Conservation (phyloP, 2,113 vertebrate genomes). For the Bagarius yarrelli region DNA sequence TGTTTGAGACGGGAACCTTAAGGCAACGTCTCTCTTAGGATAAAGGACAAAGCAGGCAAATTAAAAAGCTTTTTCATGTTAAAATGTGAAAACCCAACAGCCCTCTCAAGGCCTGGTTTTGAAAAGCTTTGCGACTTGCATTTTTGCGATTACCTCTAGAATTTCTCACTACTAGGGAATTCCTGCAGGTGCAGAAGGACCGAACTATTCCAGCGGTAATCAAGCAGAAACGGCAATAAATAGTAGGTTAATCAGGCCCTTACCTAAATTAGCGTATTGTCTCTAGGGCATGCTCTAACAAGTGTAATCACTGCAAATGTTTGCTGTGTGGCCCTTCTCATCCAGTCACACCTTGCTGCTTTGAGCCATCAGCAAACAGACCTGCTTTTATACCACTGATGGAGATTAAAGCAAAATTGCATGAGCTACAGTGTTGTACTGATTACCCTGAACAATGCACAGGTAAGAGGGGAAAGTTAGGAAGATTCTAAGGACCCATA, state of each 20-base stretch:
- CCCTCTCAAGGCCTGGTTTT: not conserved
- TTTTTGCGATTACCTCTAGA: constrained; percentile 7
- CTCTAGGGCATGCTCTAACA: constrained; percentile 30
- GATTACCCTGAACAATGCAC: not conserved
- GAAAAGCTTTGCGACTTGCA: not conserved
- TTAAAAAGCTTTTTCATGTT: constrained; percentile 11
- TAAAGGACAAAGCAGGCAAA: constrained; percentile 7
- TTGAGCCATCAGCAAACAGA: not conserved
- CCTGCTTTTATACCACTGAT: not conserved
- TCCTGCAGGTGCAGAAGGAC: not conserved
- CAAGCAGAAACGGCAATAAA: constrained; percentile 31
- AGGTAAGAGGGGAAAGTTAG: too few relatives aligned
- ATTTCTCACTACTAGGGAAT: constrained; percentile 10
- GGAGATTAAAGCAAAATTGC: not conserved
- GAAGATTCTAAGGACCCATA: too few relatives aligned
- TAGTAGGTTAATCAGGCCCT: constrained; percentile 46
- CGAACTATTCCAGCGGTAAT: constrained; percentile 14
- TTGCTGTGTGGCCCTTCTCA: constrained; percentile 13
- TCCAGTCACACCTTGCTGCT: constrained; percentile 23
- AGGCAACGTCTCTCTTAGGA: constrained; percentile 12
- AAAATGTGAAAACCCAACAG: not conserved
- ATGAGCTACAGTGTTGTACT: not conserved
- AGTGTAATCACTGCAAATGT: constrained; percentile 39
- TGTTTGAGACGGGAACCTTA: constrained; percentile 22
- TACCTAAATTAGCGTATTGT: constrained; percentile 38